These are phyloP conservation scores for Hydrotaea diabolus DNA, from an alignment of 2,888 invertebrate genomes.

Conservation along the genomic window DNA sequence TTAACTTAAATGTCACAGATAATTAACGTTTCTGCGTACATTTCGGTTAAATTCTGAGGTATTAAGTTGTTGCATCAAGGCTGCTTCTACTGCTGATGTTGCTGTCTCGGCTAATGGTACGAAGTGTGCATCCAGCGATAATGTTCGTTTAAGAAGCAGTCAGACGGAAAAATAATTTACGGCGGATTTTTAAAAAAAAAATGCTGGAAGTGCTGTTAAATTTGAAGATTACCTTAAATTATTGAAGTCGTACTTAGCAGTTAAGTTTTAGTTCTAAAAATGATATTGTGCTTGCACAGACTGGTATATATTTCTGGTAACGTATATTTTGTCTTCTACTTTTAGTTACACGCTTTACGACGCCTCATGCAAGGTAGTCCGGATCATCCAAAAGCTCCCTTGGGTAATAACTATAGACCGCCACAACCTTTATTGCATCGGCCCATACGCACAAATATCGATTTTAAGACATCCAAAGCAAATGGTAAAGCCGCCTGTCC, in stretches of 20 bases:
- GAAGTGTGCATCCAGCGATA: neutral
- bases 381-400: conserved; percentile 92
- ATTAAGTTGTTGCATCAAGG: neutral
- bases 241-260: neutral
- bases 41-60: conserved; percentile 27
- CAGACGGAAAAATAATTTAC: conserved; percentile 49
- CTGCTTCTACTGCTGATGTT: neutral
- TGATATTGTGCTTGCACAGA: no score
- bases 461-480: conserved; percentile 91
- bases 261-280: no score
- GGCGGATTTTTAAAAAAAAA: no score
- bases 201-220: no score
- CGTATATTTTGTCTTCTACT: conserved; percentile 4
- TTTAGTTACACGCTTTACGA: conserved; percentile 89
- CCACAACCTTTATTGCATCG: conserved; percentile 96
- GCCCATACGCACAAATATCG: conserved; percentile 97
- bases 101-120: conserved; percentile 13
- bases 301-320: neutral
- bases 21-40: conserved; percentile 59
- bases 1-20: conserved; percentile 66
- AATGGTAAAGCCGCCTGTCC: conserved; percentile 92
- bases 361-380: conserved; percentile 94
- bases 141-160: conserved; percentile 39
- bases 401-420: conserved; percentile 97
- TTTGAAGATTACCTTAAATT: neutral